These are phyloP conservation scores for Apteryx mantelli DNA, from an alignment of 2,113 vertebrate species.

Conservation along the genomic window DNA sequence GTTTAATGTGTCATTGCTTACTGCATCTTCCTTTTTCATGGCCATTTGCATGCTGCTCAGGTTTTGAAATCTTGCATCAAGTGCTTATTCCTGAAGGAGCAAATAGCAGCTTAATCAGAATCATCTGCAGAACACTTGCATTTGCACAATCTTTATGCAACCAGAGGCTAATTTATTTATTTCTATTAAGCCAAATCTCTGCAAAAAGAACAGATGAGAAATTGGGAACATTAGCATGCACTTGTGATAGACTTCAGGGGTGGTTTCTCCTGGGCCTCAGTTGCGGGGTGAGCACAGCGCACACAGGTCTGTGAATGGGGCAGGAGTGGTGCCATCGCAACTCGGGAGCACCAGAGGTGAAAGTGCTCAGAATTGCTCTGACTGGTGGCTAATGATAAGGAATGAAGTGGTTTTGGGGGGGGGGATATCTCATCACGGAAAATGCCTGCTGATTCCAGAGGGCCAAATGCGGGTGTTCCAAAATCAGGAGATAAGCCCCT, in stretches of 20 bases:
- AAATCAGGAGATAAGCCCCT: background rate
- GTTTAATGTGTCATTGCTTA: slow-evolving; percentile 45
- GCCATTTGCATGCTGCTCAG: slow-evolving; percentile 68
- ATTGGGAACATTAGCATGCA: background rate
- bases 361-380: background rate
- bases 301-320: background rate
- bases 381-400: background rate
- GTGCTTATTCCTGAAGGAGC: slow-evolving; percentile 58
- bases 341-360: background rate
- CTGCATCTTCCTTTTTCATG: slow-evolving; percentile 56
- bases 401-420: background rate
- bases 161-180: slow-evolving; percentile 63
- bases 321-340: background rate
- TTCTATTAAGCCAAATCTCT: slow-evolving; percentile 22
- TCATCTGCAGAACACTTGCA: slow-evolving; percentile 60
- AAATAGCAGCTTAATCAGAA: slow-evolving; percentile 63
- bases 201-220: slow-evolving; percentile 37
- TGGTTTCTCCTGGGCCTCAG: background rate
- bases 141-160: slow-evolving; percentile 22
- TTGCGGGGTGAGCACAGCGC: background rate
- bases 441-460: background rate
- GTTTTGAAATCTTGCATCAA: slow-evolving; percentile 67
- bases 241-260: background rate
- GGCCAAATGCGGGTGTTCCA: no score
- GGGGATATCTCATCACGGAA: background rate